Percentiles rank a stretch among this genome's conserved stretches.
Evolutionary conservation across 2,113 vertebrate species (phyloP).

Genomic region (Sphaerodactylus townsendi): DNA sequence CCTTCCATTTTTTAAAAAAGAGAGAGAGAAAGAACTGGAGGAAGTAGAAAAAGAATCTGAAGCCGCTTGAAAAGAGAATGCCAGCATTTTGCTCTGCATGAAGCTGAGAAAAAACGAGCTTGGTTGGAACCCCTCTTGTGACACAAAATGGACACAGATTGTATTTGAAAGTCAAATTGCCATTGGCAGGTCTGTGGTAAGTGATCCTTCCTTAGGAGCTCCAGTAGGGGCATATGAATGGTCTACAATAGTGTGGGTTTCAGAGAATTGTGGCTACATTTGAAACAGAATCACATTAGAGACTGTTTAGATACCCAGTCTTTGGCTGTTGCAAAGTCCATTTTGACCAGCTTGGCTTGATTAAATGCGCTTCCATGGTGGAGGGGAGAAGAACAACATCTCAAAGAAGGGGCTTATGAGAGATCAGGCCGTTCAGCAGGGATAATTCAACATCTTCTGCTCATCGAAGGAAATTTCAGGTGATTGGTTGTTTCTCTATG

Average conservation of each 20-base stretch:
- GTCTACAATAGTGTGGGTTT: constrained; percentile 14
- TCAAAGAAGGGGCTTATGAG: too few relatives aligned
- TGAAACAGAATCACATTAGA: background rate
- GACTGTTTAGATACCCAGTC: background rate
- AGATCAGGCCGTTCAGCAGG: too few relatives aligned
- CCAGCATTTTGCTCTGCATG: constrained; percentile 1
- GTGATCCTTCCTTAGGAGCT: background rate
- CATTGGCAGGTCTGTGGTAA: constrained; percentile 9
- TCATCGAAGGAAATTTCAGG: too few relatives aligned
- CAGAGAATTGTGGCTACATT: constrained; percentile 3
- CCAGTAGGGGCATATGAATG: constrained; percentile 1
- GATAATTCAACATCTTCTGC: too few relatives aligned
- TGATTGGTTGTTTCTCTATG: too few relatives aligned
- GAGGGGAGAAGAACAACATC: background rate
- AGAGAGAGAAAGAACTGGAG: background rate
- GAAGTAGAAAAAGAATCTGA: constrained; percentile 35
- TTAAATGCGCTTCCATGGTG: too few relatives aligned
- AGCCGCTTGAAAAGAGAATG: constrained; percentile 9
- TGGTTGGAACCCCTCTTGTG: constrained; percentile 5
- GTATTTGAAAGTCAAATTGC: constrained; percentile 21
- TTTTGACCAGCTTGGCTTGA: background rate
- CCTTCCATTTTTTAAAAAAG: background rate
- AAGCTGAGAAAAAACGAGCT: background rate
- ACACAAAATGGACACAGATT: constrained; percentile 18
- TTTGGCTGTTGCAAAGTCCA: background rate